These are phyloP conservation scores for Glaucomys volans DNA, from an alignment of 2,113 vertebrate genomes.

Conservation along the genomic window DNA sequence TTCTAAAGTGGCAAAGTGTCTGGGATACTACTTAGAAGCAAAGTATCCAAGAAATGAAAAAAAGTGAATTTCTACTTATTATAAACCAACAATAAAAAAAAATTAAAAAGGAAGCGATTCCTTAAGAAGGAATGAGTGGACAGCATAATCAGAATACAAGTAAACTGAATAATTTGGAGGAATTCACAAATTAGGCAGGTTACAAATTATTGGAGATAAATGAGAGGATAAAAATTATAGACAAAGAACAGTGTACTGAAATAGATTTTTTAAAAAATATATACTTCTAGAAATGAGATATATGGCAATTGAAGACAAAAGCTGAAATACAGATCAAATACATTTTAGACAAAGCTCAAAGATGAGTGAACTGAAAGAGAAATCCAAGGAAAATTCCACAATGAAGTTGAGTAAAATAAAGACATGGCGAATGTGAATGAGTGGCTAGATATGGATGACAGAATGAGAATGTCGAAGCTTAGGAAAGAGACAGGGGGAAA, in stretches of 20 bases:
- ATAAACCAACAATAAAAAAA: not conserved
- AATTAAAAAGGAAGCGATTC: not conserved
- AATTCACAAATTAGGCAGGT: not conserved
- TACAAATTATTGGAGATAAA: not conserved
- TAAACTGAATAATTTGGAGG: not conserved
- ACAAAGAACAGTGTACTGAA: not conserved
- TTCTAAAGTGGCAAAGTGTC: constrained; percentile 16
- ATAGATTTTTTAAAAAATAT: not conserved
- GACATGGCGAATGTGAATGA: not conserved
- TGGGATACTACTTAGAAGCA: not conserved
- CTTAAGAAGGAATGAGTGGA: not conserved
- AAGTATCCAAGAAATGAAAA: not conserved
- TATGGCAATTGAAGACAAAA: not conserved
- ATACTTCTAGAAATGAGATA: not conserved
- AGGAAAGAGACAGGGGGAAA: not conserved
- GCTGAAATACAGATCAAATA: not conserved
- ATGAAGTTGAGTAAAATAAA: not conserved
- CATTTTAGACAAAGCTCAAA: not conserved
- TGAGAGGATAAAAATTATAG: not conserved
- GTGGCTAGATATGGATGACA: not conserved
- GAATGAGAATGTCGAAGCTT: not conserved
- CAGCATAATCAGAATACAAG: not conserved
- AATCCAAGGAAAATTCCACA: not conserved
- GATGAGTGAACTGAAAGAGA: not conserved
- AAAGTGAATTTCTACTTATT: not conserved